phyloP scores from a whole-genome alignment of 2,888 invertebrate species.

The Ophion slaviceki region DNA sequence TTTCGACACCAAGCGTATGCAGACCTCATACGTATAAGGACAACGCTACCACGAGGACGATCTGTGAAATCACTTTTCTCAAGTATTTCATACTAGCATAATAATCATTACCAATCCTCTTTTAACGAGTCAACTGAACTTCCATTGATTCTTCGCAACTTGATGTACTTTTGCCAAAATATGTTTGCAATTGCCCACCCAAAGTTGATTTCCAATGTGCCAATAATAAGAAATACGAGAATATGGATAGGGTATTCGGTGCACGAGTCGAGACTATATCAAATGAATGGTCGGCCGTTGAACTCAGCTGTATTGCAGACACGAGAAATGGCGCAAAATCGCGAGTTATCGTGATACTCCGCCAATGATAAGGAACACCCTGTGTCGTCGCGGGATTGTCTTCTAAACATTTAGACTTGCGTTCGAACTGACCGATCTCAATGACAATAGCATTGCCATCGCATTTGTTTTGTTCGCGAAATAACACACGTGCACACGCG shows the following conservation, averaged over 20 bases:
- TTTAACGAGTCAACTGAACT: background rate
- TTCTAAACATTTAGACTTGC: conserved; percentile 77
- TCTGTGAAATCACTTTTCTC: too few relatives aligned
- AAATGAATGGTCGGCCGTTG: conserved; percentile 52
- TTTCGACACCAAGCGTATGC: too few relatives aligned
- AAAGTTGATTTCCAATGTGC: conserved; percentile 3
- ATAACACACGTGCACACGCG: background rate
- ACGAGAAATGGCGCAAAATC: conserved; percentile 13
- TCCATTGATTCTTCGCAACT: background rate
- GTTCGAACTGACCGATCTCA: conserved; percentile 75
- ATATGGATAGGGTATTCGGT: conserved; percentile 13
- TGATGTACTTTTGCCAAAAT: background rate
- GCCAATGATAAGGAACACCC: conserved; percentile 50
- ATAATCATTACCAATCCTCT: too few relatives aligned
- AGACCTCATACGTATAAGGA: too few relatives aligned
- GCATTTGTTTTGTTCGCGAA: conserved; percentile 31
- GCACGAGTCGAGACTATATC: conserved; percentile 4
- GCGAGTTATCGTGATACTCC: conserved; percentile 39
- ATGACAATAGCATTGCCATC: conserved; percentile 63
- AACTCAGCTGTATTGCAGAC: conserved; percentile 34
- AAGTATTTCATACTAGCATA: too few relatives aligned
- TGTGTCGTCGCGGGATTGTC: conserved; percentile 47
- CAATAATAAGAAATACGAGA: background rate
- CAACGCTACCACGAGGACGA: too few relatives aligned
- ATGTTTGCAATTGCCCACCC: background rate